Conservation (phyloP, 2,797 vertebrate genomes). For the Podarcis lilfordi region DNA sequence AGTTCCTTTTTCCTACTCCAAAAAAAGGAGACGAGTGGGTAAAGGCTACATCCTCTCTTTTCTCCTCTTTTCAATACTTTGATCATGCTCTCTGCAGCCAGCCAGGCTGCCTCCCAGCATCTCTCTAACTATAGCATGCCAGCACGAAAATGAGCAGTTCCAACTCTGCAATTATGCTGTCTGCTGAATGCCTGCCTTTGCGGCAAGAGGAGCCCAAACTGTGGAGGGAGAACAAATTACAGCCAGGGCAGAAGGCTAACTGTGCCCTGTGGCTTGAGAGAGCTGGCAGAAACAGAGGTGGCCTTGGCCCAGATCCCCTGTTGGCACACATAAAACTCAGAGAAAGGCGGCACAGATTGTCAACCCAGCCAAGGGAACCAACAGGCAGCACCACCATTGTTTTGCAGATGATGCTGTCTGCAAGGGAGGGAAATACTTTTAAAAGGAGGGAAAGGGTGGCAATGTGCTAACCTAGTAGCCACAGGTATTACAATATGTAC, state of each 20-base stretch:
- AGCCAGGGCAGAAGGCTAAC: conserved; percentile 36
- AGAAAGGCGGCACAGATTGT: fast-evolving
- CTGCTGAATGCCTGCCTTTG: conserved; percentile 68
- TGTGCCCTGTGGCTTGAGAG: conserved; percentile 3
- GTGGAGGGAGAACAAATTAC: conserved; percentile 54
- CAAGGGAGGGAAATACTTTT: background rate
- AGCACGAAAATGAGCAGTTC: conserved; percentile 66
- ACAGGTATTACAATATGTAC: background rate
- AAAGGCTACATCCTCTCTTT: background rate
- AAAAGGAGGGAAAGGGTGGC: background rate
- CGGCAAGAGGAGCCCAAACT: conserved; percentile 57
- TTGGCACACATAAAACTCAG: conserved; percentile 7
- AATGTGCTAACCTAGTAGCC: background rate
- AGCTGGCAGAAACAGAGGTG: conserved; percentile 6
- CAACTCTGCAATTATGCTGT: conserved; percentile 58
- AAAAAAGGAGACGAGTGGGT: background rate
- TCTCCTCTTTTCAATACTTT: conserved; percentile 55
- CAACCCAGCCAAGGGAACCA: background rate
- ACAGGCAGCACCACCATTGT: background rate
- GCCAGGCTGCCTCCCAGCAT: conserved; percentile 68
- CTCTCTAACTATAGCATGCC: conserved; percentile 63
- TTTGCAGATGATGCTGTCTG: conserved; percentile 1
- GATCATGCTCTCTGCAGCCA: conserved; percentile 74
- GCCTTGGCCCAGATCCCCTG: background rate
- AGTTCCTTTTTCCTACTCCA: conserved; percentile 32